Base-by-base conservation (phyloP, 2,888 invertebrate species). In the Mongoloraphidia duomilia region DNA sequence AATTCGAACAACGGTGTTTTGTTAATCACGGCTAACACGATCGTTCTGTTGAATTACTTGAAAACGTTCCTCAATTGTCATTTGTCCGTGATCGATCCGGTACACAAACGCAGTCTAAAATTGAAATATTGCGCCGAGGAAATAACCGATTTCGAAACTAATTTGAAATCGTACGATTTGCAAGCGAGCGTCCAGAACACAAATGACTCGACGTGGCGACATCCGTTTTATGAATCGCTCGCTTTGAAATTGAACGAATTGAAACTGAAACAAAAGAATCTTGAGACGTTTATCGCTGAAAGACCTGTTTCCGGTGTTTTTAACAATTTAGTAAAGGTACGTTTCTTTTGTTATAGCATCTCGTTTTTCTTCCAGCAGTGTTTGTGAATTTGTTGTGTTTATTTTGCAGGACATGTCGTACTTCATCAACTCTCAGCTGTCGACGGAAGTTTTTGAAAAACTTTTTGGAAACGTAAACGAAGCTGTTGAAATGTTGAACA, bases 1-100 rank as follows among this genome's bases (percentile, higher is more conserved):
- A 6, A 26, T 26, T 6, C 6, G 26, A 6, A 26, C 26, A 26
- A 6, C 26, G 6, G 26, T 6, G 26, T 26, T 26, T 26, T 26
- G 26, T 26, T 26, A 26, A 6, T 26, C 26, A 6, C 26, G 26
- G 26, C 26, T 1, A 61, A 63, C 52, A 49, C 62, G 17, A 64
- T 65, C 53, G 60, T 63, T 43, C 57, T 72, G 14, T 65, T 77
- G 4, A 80, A 80, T 54, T 63, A 75, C 14, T 55, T 80, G 1
- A 75, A 79, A 57, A 61, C 76, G 0, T 68, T 71, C 55, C 61
- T 83, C 5, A 73, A 79, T 60, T 71, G 77, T 0, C 75, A 78
- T 61, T 69, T 83, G 10, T 82, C 82, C 13, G 65, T 78, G 1
- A 82, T 93, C 6, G 95, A 95, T 71, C 91, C 92, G 0, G 80